A percentile compares a stretch with the other conserved stretches of the same genome.
Conservation (phyloP, 2,797 vertebrate genomes). For the Borostomias antarcticus region DNA sequence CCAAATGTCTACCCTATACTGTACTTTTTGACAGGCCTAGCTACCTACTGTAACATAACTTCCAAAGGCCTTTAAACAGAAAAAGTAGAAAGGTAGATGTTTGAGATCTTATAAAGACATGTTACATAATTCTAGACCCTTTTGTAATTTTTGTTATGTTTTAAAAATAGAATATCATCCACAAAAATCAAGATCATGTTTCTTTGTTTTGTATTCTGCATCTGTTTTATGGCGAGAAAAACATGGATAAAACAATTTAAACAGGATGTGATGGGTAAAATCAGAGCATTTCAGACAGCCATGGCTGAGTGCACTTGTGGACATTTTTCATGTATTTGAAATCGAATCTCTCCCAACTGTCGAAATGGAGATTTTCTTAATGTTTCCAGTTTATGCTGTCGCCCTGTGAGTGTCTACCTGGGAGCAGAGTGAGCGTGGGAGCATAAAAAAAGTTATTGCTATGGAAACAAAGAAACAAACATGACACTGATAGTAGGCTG, state of each 20-base stretch:
- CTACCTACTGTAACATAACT: too few relatives aligned
- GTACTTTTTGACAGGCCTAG: too few relatives aligned
- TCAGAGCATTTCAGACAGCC: slow-evolving; percentile 30
- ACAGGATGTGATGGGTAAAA: slow-evolving; percentile 31
- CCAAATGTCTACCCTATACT: too few relatives aligned
- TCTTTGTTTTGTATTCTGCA: slow-evolving; percentile 1
- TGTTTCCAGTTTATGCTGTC: slow-evolving; percentile 62
- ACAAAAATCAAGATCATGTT: too few relatives aligned
- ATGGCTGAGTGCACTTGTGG: slow-evolving; percentile 43
- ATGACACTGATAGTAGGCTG: slow-evolving; percentile 60
- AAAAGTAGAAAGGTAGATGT: too few relatives aligned
- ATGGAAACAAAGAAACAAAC: slow-evolving; percentile 82
- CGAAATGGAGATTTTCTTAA: slow-evolving; percentile 55
- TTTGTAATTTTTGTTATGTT: too few relatives aligned
- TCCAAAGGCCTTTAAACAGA: too few relatives aligned
- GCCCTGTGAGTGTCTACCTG: slow-evolving; percentile 70
- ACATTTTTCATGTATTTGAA: slow-evolving; percentile 48
- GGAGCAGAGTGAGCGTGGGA: slow-evolving; percentile 66
- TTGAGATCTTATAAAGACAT: neutral
- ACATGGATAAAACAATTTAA: slow-evolving; percentile 14
- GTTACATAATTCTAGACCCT: neutral
- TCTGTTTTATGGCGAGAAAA: neutral
- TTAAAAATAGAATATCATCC: too few relatives aligned
- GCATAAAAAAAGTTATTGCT: slow-evolving; percentile 72
- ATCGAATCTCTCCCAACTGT: slow-evolving; percentile 47